These are phyloP conservation scores for Dendronephthya gigantea DNA, from an alignment of 64 coral and sea anemone genomes.

Conservation along the genomic window DNA sequence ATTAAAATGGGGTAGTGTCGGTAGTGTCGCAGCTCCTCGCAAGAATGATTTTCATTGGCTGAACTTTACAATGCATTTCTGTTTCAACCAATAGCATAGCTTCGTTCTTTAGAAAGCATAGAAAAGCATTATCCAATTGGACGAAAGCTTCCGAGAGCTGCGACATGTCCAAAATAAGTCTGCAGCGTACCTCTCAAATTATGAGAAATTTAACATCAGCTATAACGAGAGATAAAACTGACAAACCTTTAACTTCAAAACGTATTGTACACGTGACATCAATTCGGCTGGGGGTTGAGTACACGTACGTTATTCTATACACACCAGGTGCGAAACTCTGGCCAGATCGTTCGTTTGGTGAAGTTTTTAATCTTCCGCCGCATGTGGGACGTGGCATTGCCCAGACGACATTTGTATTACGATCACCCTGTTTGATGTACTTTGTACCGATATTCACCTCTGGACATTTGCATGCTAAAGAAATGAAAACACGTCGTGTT, in stretches of 20 bases:
- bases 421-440: not conserved
- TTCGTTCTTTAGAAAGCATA: too few species aligned
- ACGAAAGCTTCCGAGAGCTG: too few species aligned
- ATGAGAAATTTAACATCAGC: not conserved
- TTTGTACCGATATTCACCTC: not conserved
- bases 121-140: too few species aligned
- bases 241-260: constrained; percentile 1
- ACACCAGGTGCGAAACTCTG: not conserved
- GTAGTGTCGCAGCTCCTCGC: not conserved
- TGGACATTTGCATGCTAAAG: constrained; percentile 3
- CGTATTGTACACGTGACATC: not conserved
- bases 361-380: not conserved
- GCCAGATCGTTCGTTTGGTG: not conserved
- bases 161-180: too few species aligned
- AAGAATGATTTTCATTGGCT: too few species aligned
- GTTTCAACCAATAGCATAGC: too few species aligned
- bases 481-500: not conserved
- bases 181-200: too few species aligned
- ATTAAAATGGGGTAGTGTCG: too few species aligned
- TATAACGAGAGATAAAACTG: not conserved
- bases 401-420: not conserved
- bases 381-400: not conserved
- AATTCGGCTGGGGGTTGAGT: not conserved
- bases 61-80: too few species aligned
- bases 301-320: not conserved